Conservation (phyloP, 2,888 invertebrate genomes). For the Octodonta nipae region DNA sequence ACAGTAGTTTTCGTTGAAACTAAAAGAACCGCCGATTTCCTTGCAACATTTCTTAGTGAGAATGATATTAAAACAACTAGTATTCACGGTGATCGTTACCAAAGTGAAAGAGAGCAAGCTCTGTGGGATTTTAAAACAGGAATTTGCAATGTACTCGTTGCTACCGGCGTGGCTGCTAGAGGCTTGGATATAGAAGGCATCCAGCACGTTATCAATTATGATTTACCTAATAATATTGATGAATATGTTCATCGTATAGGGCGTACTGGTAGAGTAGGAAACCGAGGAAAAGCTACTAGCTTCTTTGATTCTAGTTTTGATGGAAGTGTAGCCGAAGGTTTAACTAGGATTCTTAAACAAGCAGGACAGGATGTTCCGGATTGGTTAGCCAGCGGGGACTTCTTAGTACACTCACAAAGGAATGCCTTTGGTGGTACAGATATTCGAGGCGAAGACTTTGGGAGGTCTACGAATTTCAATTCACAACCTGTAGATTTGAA, state of each 20-base stretch:
- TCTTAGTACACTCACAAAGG: slow-evolving; percentile 30
- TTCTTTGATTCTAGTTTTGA: slow-evolving; percentile 61
- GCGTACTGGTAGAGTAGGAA: slow-evolving; percentile 82
- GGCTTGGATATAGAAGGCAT: slow-evolving; percentile 83
- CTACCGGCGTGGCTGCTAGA: slow-evolving; percentile 88
- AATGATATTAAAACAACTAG: slow-evolving; percentile 56
- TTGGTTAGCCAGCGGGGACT: slow-evolving; percentile 47
- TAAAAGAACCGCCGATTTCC: slow-evolving; percentile 79
- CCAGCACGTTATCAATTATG: slow-evolving; percentile 81
- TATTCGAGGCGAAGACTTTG: too few relatives aligned
- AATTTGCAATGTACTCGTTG: slow-evolving; percentile 67
- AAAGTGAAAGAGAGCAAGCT: slow-evolving; percentile 60
- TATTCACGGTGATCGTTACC: slow-evolving; percentile 61
- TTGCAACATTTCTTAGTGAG: slow-evolving; percentile 71
- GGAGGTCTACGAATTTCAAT: too few relatives aligned
- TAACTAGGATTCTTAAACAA: slow-evolving; percentile 62
- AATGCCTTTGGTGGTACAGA: slow-evolving; percentile 60
- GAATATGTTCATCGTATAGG: slow-evolving; percentile 94
- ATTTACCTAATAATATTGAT: slow-evolving; percentile 77
- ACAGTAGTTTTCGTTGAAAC: slow-evolving; percentile 83
- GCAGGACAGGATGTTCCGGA: slow-evolving; percentile 69
- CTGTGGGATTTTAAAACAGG: slow-evolving; percentile 61
- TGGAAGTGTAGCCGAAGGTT: slow-evolving; percentile 42
- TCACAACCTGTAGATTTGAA: too few relatives aligned
- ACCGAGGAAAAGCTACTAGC: slow-evolving; percentile 73